phyloP scores from a whole-genome alignment of 1,140 invertebrate genomes.

The Drosophila navojoa region DNA sequence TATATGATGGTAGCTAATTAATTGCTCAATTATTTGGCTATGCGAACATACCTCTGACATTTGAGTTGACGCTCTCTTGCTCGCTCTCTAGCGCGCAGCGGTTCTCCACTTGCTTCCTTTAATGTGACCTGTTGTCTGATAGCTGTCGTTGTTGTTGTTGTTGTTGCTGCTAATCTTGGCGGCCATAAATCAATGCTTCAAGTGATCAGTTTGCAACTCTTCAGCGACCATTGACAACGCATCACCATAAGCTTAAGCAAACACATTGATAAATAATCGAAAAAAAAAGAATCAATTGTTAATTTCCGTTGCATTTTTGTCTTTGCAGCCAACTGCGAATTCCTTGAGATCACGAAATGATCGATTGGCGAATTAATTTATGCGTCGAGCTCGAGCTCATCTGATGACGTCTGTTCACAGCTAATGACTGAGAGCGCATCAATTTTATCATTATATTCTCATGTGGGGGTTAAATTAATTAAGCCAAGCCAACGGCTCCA shows the following conservation, averaged over 20 bases:
- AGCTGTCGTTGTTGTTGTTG: constrained; percentile 4
- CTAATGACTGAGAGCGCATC: constrained; percentile 1
- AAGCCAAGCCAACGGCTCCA: not conserved
- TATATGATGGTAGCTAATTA: constrained; percentile 65
- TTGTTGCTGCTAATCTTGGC: constrained; percentile 10
- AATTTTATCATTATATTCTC: not conserved
- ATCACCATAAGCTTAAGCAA: constrained; percentile 19
- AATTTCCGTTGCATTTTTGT: constrained; percentile 44
- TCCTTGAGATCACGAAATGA: constrained; percentile 37
- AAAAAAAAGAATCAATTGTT: constrained; percentile 13
- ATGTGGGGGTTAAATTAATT: constrained; percentile 1
- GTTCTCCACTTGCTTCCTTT: constrained; percentile 53
- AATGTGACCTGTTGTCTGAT: constrained; percentile 63
- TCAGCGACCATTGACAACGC: constrained; percentile 47
- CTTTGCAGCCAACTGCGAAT: constrained; percentile 32
- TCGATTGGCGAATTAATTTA: constrained; percentile 37
- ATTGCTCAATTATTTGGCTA: constrained; percentile 79
- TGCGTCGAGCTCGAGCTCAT: constrained; percentile 6
- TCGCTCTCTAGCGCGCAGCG: not conserved
- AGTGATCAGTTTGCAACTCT: constrained; percentile 49
- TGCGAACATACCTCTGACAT: constrained; percentile 71
- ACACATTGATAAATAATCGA: constrained; percentile 6
- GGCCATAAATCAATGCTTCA: constrained; percentile 65
- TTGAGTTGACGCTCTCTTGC: constrained; percentile 54
- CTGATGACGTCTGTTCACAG: constrained; percentile 9